Conservation (phyloP, 2,797 vertebrate genomes). For the Sebastes miniatus region DNA sequence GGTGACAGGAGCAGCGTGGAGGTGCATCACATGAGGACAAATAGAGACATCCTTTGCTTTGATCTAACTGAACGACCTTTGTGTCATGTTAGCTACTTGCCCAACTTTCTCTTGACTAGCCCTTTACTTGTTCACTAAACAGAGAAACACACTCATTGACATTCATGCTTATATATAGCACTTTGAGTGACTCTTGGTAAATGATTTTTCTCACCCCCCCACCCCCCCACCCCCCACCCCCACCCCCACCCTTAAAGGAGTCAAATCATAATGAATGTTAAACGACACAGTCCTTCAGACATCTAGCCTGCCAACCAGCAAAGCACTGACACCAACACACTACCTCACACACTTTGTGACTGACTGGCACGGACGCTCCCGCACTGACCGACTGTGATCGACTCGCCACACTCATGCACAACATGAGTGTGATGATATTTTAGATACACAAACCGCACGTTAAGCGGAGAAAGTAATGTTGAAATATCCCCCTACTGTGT, state of each 20-base stretch:
- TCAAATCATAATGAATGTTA: conserved; percentile 75
- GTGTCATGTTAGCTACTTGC: conserved; percentile 58
- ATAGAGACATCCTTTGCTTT: conserved; percentile 50
- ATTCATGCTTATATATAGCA: conserved; percentile 72
- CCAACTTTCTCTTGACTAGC: conserved; percentile 61
- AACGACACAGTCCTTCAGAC: conserved; percentile 64
- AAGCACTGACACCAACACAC: conserved; percentile 87
- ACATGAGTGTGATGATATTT: conserved; percentile 25
- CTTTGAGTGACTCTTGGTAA: conserved; percentile 73
- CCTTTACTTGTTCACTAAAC: conserved; percentile 72
- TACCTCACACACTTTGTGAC: conserved; percentile 83
- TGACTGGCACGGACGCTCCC: conserved; percentile 64
- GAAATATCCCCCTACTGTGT: conserved; percentile 18
- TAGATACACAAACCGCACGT: conserved; percentile 12
- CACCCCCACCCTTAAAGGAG: conserved; percentile 30
- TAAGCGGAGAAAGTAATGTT: background rate
- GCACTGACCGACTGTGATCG: conserved; percentile 58
- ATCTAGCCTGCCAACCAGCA: conserved; percentile 77
- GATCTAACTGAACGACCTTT: conserved; percentile 51
- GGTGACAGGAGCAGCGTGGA: conserved; percentile 6
- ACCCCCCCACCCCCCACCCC: background rate
- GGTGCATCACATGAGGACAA: conserved; percentile 32
- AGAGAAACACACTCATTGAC: conserved; percentile 65
- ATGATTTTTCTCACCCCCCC: conserved; percentile 5
- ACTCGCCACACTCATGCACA: conserved; percentile 29